Evolutionary conservation across 1,140 invertebrate genomes (phyloP).

Genomic region (Macrostomum lignano): DNA sequence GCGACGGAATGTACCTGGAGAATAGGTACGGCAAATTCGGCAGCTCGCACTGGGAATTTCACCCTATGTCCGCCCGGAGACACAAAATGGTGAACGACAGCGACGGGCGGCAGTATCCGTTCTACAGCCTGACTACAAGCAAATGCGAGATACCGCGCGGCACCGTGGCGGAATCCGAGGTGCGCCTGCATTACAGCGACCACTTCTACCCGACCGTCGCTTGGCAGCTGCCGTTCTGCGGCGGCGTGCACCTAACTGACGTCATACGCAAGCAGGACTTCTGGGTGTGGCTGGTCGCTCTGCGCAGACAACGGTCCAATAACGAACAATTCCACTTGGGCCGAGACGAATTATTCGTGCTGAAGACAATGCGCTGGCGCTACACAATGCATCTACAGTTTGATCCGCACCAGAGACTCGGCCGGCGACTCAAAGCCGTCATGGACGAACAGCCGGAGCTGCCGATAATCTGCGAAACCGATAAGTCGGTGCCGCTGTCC

Average conservation of each 20-base stretch:
- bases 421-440: constrained; percentile 2
- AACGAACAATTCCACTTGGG: background rate
- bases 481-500: constrained; percentile 1
- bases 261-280: constrained; percentile 6
- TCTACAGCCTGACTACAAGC: constrained; percentile 5
- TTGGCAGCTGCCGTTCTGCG: constrained; percentile 5
- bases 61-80: background rate
- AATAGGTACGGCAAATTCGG: constrained; percentile 5
- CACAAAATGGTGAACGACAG: constrained; percentile 6
- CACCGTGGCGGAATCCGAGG: background rate
- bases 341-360: constrained; percentile 1
- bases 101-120: constrained; percentile 5
- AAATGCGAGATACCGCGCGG: constrained; percentile 2
- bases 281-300: constrained; percentile 6
- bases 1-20: constrained; percentile 5
- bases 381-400: constrained; percentile 3
- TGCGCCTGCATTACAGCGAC: constrained; percentile 5
- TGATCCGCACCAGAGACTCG: constrained; percentile 2
- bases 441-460: constrained; percentile 4
- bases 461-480: background rate
- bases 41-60: constrained; percentile 6
- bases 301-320: background rate
- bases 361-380: constrained; percentile 4
- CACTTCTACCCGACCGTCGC: constrained; percentile 6
- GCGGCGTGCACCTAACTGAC: constrained; percentile 2